Evolutionary conservation across 2,888 invertebrate genomes (phyloP), one percentile per base, ranked within the genome.

Genomic region (Phymatocera aterrima): DNA sequence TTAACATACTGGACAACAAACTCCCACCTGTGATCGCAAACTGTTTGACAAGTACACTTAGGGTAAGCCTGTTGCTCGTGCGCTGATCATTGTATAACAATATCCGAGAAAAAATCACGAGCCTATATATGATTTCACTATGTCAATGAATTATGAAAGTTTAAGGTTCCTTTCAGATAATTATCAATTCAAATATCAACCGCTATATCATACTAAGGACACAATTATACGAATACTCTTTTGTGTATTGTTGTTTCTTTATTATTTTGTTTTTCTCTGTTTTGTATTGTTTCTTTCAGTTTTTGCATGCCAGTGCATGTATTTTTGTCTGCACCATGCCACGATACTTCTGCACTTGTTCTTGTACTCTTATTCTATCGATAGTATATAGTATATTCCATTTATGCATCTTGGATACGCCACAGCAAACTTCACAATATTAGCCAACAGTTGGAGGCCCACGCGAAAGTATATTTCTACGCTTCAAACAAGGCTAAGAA

Each of bases 1-100:
- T 93, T 80, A 92, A 93, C 87, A 89, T 91, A 81, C 86, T 93
- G 90, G 93, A 94, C 89, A 88, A 90, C 83, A 87, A 88, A 80
- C 88, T 94, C 84, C 93, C 93, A 79, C 80, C 83, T 83, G 81
- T 84, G 78, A 82, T 88, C 83, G 77, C 79, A 81, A 87, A 87
- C 79, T 89, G 89, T 88, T 82, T 90, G 79, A 83, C 85, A 81
- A 87, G 87, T 83, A 85, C 87, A 24, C 86, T 84, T 84, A 87
- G 87, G 87, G 89, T 89, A 88, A 88, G 89, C 85, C 83, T 54
- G 40, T 61, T 46, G 57, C 34, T 51, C 48, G 40, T 57, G 24
- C 43, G 24, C 70, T 78, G 78, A 54, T 70, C 78, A 78, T 70
- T 70, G 31, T 65, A 24, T 24, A n/a, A 12, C 24, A 68, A 51